Evolutionary conservation across 2,797 vertebrate genomes (phyloP).

Genomic region (Cheirogaleus major): DNA sequence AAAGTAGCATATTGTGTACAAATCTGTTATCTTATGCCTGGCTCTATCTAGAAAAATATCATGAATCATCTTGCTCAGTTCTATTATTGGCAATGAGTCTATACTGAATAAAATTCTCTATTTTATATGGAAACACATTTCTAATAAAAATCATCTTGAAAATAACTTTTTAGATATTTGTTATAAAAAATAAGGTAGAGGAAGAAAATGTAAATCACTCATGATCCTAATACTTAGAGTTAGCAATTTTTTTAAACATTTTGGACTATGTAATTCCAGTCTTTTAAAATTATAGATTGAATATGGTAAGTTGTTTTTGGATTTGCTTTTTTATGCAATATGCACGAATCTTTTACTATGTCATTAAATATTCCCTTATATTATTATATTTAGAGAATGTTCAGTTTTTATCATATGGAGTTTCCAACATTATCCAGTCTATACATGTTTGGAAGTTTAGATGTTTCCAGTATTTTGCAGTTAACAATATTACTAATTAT

Average conservation of each 20-base stretch:
- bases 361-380: neutral
- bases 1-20: constrained; percentile 7
- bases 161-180: constrained; percentile 16
- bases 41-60: neutral
- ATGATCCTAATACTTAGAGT: neutral
- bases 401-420: neutral
- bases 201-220: neutral
- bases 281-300: neutral
- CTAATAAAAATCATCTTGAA: constrained; percentile 28
- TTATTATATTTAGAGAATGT: neutral
- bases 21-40: constrained; percentile 17
- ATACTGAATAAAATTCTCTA: constrained; percentile 23
- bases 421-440: neutral
- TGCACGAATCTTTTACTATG: neutral
- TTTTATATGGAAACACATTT: constrained; percentile 30
- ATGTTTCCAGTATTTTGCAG: neutral
- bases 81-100: neutral
- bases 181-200: constrained; percentile 4
- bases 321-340: neutral
- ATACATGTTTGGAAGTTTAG: neutral
- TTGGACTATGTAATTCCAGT: neutral
- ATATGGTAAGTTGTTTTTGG: neutral
- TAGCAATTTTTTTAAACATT: neutral
- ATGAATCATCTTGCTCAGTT: constrained; percentile 28
- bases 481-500: neutral